Percentiles rank a stretch among this genome's conserved stretches.
These are phyloP conservation scores for Chlorospingus flavigularis DNA, from an alignment of 2,797 vertebrate species.

Conservation along the genomic window DNA sequence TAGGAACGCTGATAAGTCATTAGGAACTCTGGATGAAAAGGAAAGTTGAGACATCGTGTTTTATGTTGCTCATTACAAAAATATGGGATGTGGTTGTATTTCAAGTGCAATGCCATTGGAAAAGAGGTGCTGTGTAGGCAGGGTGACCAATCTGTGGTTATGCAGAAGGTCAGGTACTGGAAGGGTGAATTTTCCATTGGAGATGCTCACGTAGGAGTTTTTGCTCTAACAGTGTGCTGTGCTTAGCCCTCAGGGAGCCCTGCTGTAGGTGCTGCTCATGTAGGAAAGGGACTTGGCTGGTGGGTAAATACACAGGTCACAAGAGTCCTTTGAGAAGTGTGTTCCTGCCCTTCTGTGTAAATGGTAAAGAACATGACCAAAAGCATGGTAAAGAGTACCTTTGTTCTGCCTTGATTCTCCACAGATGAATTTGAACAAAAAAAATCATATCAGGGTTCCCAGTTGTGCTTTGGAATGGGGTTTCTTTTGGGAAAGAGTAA, in stretches of 20 bases:
- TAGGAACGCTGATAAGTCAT: neutral
- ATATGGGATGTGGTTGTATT: neutral
- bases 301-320: neutral
- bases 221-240: neutral
- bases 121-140: neutral
- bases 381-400: neutral
- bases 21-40: neutral
- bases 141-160: neutral
- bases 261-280: neutral
- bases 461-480: rapidly evolving
- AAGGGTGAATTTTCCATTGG: neutral
- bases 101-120: neutral
- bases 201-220: neutral
- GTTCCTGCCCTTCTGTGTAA: neutral
- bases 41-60: neutral
- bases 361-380: neutral
- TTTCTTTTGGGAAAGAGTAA: neutral
- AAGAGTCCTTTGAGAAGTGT: neutral
- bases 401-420: neutral
- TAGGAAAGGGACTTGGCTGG: neutral
- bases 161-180: neutral
- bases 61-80: neutral
- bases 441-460: neutral
- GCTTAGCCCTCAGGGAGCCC: neutral
- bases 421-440: neutral